A percentile compares a stretch with the other conserved stretches of the same genome.
Conservation (phyloP, 35 echinoderm and acorn worm genomes). For the Lytechinus pictus region DNA sequence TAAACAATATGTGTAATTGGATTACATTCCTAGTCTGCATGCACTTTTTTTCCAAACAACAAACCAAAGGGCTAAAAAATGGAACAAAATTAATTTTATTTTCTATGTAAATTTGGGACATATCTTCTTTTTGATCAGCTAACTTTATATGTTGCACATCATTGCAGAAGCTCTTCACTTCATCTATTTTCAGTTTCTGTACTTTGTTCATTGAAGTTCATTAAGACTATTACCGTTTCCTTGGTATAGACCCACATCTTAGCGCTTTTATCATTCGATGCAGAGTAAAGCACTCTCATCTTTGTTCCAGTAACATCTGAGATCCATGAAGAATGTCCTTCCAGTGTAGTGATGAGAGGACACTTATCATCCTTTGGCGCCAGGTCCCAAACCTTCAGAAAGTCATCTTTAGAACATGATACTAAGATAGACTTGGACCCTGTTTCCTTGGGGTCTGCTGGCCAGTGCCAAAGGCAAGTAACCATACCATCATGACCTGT, state of each 20-base stretch:
- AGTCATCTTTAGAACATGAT: constrained; percentile 76
- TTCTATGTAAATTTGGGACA: too few species aligned
- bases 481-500: background rate
- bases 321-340: constrained; percentile 96
- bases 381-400: constrained; percentile 80
- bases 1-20: too few species aligned
- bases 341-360: constrained; percentile 56
- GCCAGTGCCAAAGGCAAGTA: constrained; percentile 30
- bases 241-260: constrained; percentile 75
- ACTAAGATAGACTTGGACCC: constrained; percentile 10
- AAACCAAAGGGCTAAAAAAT: too few species aligned
- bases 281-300: constrained; percentile 39
- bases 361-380: background rate
- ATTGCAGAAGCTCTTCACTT: too few species aligned
- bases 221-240: constrained; percentile 52
- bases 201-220: background rate
- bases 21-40: too few species aligned
- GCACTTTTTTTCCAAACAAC: too few species aligned
- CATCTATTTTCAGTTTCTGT: too few species aligned
- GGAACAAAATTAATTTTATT: too few species aligned
- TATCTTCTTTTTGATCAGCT: too few species aligned
- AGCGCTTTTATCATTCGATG: constrained; percentile 85
- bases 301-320: constrained; percentile 72
- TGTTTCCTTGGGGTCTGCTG: background rate
- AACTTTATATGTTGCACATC: too few species aligned